Base-by-base conservation (phyloP, 2,888 invertebrate species). In the Watsonalla binaria region DNA sequence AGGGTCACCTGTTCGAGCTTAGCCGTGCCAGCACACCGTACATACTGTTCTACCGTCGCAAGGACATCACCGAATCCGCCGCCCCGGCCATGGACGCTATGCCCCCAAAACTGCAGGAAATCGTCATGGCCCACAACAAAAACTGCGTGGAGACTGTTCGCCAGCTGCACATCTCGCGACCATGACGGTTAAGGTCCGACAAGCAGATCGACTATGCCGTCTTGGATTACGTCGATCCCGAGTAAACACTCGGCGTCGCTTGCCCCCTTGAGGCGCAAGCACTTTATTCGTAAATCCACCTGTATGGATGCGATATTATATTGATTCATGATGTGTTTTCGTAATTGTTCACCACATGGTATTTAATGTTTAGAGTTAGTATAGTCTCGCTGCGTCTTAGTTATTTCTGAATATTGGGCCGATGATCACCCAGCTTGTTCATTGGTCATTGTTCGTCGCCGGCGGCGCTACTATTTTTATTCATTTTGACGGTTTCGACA, bases 1-100 rank as follows among this genome's bases (percentile, higher is more conserved):
- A 94, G 6, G 86, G 90, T 0, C 93, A 94, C 53, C 86, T 96
- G 48, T 93, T 93, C 64, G 85, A 85, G 33, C 87, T 95, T 6
- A 92, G 92, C 60, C 93, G 94, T 4, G 94, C 94, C 11, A 94
- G 95, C 74, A 96, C 97, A 0, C 96, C 97, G 0, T 97, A 97
- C 74, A 94, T 97, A 57, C 84, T 97, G 46, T 95, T 97, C 73
- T 97, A 97, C 74, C 64, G 78, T 14, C 81, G 88, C 13, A 81
- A 83, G 51, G 92, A 92, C 65, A 79, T 92, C 7, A 83, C 84
- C 15, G 86, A 86, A 13, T 77, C 76, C 34, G 58, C 78, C 0
- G 73, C 73, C 0, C 84, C 84, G 0, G 55, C 80, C 0, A 58
- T 88, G 4, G 74, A 80, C 0, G 84, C 84, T 1, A 61, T 90